Base-by-base conservation (phyloP, 2,888 invertebrate genomes). In the Theodoxus fluviatilis region DNA sequence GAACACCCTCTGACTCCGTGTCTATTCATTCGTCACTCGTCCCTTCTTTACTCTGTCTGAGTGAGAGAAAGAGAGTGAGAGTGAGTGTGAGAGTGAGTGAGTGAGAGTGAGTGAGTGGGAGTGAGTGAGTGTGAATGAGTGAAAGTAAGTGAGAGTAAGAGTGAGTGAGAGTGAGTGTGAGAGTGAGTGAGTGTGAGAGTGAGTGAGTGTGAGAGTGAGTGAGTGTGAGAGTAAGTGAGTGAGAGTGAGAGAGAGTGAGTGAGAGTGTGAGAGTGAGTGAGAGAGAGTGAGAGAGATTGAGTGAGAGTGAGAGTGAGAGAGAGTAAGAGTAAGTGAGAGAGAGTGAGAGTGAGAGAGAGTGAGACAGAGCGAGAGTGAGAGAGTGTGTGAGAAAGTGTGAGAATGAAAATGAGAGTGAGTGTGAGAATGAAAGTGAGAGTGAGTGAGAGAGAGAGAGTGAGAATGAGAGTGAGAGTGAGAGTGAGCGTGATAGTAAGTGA, bases 271-370 rank as follows among this genome's bases (percentile, higher is more conserved):
- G 63, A 12, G 63, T 63, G 38, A 12, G 63, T 63, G 63, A 12
- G 63, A 22, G 38, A 12, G 38, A 38, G 63, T 9, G 63, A 7
- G 63, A 18, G 63, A 22, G 37, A 25, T n/a, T 35, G 37, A 7
- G 37, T 38, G 37, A 7, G 63, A 38, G 18, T 38, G 38, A n/a
- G 38, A 38, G 37, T 38, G 61, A 18, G 35, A 35, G 3, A 25
- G 63, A 38, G n/a, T 38, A 28, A 25, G 61, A 35, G 61, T 61
- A 37, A 35, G 61, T 61, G 35, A 18, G 35, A 35, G 61, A n/a
- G 61, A n/a, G 61, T 35, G 61, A 35, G 61, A 35, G 61, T 61
- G 61, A 35, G 61, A 35, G 28, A 35, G 61, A 35, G 61, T 61
- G 61, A n/a, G 61, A 28, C 35, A n/a, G 35, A 28, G 7, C 7